Base-by-base conservation (phyloP, 1,140 invertebrate species). In the Micrasema longulum region DNA sequence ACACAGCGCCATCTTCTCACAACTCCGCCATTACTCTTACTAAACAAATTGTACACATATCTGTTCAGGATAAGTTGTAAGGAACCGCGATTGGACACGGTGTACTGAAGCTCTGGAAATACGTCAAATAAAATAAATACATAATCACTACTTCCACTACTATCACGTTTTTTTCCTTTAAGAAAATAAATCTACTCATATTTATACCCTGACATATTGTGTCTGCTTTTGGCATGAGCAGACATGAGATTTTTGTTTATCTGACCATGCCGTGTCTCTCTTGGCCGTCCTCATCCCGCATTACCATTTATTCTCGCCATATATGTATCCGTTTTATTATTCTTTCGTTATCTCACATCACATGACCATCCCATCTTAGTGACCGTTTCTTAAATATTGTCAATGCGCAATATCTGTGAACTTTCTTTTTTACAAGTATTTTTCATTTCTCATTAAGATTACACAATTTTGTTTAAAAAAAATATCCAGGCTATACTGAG, bases 1-100 rank as follows among this genome's bases (percentile, higher is more conserved):
- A 83, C 80, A 69, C 84, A 85, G 0, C 84, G 78, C 84, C 84
- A 85, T 2, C 82, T 77, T 10, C 80, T 71, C 9, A 84, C 66
- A 5, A 82, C 80, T 0, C 77, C 74, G 0, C 73, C 70, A 11
- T 72, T 76, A 20, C 78, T 79, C 11, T 77, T 78, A 5, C 82
- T 83, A 66, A 83, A 81, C 65, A 85, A 64, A 53, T 85, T 85
- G 69, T 85, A 85, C n/a, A 85, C 82, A 73, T 81, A 85, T 6
- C 83, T 60, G 50, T 75, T 75, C 11, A 75, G 45, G 63, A 75
- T 75, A 20, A 75, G 20, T 22, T 75, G 73, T n/a, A 75, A 36
- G 1, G 69, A 71, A 31, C 73, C 73, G 35, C 73, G 73, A 38
- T 64, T 75, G 9, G 73, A 75, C 6, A 75, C 73, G 11, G 73